Conservation (phyloP, 2,113 vertebrate genomes). For the Pica pica region DNA sequence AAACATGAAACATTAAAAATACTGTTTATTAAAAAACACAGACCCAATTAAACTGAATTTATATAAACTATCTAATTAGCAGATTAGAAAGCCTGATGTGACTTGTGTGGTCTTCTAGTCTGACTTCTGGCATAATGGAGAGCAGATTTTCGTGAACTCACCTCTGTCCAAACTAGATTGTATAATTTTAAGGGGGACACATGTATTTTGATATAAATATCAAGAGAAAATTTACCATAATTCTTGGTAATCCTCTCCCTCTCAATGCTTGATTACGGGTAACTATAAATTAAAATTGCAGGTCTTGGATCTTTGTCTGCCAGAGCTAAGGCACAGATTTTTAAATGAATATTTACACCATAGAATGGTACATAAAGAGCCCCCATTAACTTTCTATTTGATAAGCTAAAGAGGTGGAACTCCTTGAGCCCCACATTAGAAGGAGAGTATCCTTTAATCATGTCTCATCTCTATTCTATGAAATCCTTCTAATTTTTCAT, state of each 20-base stretch:
- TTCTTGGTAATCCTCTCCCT: neutral
- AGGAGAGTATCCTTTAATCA: neutral
- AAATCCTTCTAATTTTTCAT: neutral
- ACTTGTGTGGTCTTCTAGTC: neutral
- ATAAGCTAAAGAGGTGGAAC: neutral
- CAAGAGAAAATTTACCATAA: neutral
- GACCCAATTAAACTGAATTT: neutral
- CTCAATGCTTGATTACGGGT: neutral
- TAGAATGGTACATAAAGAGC: neutral
- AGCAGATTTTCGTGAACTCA: neutral
- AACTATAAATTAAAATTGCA: neutral
- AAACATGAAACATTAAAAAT: neutral
- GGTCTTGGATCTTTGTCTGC: neutral
- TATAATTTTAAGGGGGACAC: neutral
- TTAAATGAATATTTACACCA: neutral
- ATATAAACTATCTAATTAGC: constrained; percentile 11
- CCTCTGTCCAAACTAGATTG: neutral
- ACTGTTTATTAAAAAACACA: constrained; percentile 2
- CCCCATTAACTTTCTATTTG: neutral
- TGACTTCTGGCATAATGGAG: neutral
- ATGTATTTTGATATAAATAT: neutral
- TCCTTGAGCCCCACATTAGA: neutral
- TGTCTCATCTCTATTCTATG: neutral
- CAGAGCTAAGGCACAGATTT: neutral
- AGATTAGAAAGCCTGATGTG: neutral